Evolutionary conservation across 2,797 vertebrate genomes (phyloP), one percentile per base, ranked within the genome.

Genomic region (Eospalax fontanierii): DNA sequence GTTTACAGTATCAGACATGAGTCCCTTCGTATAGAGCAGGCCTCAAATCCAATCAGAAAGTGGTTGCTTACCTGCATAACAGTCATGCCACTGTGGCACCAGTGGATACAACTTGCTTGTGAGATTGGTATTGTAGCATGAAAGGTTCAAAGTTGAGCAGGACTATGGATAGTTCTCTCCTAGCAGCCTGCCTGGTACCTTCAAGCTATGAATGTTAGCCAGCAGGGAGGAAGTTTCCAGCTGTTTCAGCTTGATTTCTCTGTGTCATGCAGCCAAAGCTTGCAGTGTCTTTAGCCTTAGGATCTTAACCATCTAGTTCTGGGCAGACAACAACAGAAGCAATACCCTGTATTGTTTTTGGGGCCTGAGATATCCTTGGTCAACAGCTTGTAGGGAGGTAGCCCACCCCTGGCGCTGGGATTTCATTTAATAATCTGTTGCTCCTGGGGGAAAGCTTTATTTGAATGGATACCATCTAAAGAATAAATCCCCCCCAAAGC

Each of bases 391-490:
- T 68, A 43, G 43, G 24, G 14, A 50, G 43, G 43, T 74, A 38
- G 66, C 15, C 66, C n/a, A 86, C 33, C 35, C 26, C 18, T 50
- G 66, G 24, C 15, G 71, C 65, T 54, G 35, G 71, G 18, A 19
- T 86, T 73, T 86, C 14, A n/a, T 46, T 57, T 85, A 57, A 70
- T 35, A 38, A 54, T 50, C 26, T 50, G 54, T 71, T 65, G n/a
- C 46, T 30, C 38, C 59, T 61, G 6, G 35, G 24, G n/a, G 63
- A 94, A 93, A 82, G 63, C n/a, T 87, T 89, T 40, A 74, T 81
- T 96, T 89, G 86, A 84, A 86, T 86, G 93, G 85, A 74, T 94
- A 66, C 1, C 11, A 46, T 94, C 65, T 14, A 76, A 89, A 75
- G n/a, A 50, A 43, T 66, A 43, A 43, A 79, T 57, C 28, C 89